These are phyloP conservation scores for Noctua janthe DNA, from an alignment of 2,888 invertebrate genomes.

Conservation along the genomic window DNA sequence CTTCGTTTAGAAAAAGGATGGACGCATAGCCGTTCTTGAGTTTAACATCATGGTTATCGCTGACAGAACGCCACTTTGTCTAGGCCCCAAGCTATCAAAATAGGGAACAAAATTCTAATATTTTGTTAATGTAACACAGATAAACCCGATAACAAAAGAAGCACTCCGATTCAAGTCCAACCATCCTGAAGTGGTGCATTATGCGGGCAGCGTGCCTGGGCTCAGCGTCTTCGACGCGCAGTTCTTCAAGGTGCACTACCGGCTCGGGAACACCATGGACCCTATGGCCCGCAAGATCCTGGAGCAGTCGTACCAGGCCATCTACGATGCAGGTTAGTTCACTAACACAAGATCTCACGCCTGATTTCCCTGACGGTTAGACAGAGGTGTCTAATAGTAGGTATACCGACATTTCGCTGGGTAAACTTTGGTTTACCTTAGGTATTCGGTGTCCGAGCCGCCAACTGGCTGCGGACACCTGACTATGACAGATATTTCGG, in stretches of 20 bases:
- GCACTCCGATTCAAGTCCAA: slow-evolving; percentile 81
- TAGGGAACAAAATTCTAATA: not conserved
- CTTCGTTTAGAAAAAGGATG: not conserved
- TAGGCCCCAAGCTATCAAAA: not conserved
- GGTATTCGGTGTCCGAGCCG: no score
- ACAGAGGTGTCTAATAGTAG: not conserved
- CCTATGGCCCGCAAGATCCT: slow-evolving; percentile 92
- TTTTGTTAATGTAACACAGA: slow-evolving; percentile 55
- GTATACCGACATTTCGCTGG: not conserved
- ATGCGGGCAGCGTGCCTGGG: slow-evolving; percentile 91
- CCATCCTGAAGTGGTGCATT: slow-evolving; percentile 87
- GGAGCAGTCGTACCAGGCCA: slow-evolving; percentile 93
- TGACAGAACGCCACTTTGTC: not conserved
- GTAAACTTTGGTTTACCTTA: no score
- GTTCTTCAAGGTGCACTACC: slow-evolving; percentile 93
- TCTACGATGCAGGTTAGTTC: slow-evolving; percentile 92
- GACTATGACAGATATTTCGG: not conserved
- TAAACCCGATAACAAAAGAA: slow-evolving; percentile 91
- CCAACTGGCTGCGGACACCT: not conserved
- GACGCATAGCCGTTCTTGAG: not conserved
- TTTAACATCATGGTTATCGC: not conserved
- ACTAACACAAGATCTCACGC: not conserved
- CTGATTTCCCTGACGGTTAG: not conserved
- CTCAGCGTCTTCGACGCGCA: slow-evolving; percentile 92
- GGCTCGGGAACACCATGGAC: slow-evolving; percentile 87